Conservation (phyloP, 2,113 vertebrate species). For the Struthidea cinerea region DNA sequence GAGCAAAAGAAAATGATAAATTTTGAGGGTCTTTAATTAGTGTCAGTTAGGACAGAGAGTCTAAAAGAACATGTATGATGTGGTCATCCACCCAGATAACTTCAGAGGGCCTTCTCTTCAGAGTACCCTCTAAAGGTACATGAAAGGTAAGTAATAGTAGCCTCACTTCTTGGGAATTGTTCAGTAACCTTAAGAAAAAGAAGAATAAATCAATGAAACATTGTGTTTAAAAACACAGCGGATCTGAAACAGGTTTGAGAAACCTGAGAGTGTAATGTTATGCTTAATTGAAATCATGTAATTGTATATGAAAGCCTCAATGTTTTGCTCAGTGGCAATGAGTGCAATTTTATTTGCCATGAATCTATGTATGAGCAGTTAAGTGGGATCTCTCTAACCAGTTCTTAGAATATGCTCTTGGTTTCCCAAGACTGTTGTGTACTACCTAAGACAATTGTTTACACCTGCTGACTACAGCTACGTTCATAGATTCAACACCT, state of each 20-base stretch:
- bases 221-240: neutral
- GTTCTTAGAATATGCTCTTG: neutral
- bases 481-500: neutral
- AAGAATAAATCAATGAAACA: neutral
- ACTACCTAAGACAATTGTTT: neutral
- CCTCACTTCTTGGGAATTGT: neutral
- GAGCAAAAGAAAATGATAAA: neutral
- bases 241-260: neutral
- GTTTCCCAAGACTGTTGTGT: neutral
- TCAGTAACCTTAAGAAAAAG: neutral
- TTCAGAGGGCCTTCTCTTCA: neutral
- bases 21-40: neutral
- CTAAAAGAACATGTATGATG: neutral
- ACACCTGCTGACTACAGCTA: neutral
- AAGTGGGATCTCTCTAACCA: neutral
- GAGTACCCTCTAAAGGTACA: neutral
- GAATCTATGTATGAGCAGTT: neutral
- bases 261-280: neutral
- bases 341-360: neutral
- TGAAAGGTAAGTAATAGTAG: neutral
- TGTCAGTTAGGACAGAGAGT: neutral
- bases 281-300: neutral
- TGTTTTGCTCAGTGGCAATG: neutral
- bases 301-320: neutral
- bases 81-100: neutral